Conservation (phyloP, 2,888 invertebrate species). For the Deroplatys truncata region DNA sequence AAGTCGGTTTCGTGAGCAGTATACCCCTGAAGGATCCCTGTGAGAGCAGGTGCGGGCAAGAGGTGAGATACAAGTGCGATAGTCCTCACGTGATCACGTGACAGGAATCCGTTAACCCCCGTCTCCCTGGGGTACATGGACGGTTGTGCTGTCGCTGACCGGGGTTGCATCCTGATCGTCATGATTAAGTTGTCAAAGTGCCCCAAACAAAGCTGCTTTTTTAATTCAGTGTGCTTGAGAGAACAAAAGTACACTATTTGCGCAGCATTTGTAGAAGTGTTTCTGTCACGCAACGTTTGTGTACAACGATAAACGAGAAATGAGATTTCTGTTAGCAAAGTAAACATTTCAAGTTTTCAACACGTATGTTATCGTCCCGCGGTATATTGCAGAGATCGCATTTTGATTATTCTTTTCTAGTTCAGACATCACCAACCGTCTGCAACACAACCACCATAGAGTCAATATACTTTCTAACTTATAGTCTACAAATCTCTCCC, state of each 20-base stretch:
- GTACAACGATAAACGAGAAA: background rate
- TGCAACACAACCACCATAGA: too few species aligned
- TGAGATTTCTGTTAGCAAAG: background rate
- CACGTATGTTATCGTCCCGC: background rate
- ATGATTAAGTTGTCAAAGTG: background rate
- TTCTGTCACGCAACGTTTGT: background rate
- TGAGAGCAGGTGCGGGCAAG: background rate
- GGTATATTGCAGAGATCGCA: too few species aligned
- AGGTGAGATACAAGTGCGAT: background rate
- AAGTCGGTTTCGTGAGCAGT: background rate
- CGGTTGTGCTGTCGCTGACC: background rate
- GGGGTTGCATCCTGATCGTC: background rate
- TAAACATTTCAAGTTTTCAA: background rate
- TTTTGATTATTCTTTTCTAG: too few species aligned
- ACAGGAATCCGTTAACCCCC: background rate
- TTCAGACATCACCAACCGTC: too few species aligned
- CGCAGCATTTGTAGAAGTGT: background rate
- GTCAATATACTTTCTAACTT: too few species aligned
- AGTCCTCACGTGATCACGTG: background rate
- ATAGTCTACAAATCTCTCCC: too few species aligned
- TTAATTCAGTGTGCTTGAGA: background rate
- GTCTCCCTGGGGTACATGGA: background rate
- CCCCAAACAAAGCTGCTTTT: background rate
- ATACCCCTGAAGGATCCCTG: background rate
- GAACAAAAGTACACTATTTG: background rate